Evolutionary conservation across 2,888 invertebrate genomes (phyloP), one percentile per base, ranked within the genome.

Genomic region (Agrotis ipsilon): DNA sequence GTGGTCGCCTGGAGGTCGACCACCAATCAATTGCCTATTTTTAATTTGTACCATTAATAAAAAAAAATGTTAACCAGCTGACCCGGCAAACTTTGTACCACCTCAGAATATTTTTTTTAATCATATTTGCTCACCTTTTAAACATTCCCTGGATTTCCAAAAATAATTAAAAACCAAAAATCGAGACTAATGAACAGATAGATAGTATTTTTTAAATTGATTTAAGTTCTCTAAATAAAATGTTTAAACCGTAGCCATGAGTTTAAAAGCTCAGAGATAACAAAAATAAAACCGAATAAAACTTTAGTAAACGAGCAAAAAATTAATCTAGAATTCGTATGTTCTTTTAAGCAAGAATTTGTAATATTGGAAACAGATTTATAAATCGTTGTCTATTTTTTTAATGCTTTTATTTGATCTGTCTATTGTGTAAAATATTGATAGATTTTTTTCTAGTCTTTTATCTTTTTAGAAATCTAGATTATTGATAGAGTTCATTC

Each of bases 321-420:
- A 63, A 68, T 67, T 68, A 32, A 68, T 77, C 21, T 63, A 39
- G 0, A 51, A 55, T 43, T 49, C 19, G 2, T 13, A 62, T 43
- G 43, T 61, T 54, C 16, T 45, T 49, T 59, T 74, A 2, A 63
- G 59, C 51, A 68, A 45, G 13, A 55, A 43, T 60, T 27, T 63
- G 32, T 63, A 54, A n/a, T 52, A 73, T 63, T 75, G 55, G 11
- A 55, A 68, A 80, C 16, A 32, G 9, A 76, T 78, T 61, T 62
- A 32, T 54, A 80, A 68, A 55, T 51, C 24, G 46, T 27, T 45
- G 39, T 11, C 13, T 5, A 32, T 32, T 57, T 52, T 52, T 54
- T 61, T 18, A 0, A 46, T 24, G 45, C 7, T 39, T 73, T 61
- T 48, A 39, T 59, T 77, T 32, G 32, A 59, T 54, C 27, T 24